These are phyloP conservation scores for Pelvicachromis taeniatus DNA, from an alignment of 2,113 vertebrate species.

Conservation along the genomic window DNA sequence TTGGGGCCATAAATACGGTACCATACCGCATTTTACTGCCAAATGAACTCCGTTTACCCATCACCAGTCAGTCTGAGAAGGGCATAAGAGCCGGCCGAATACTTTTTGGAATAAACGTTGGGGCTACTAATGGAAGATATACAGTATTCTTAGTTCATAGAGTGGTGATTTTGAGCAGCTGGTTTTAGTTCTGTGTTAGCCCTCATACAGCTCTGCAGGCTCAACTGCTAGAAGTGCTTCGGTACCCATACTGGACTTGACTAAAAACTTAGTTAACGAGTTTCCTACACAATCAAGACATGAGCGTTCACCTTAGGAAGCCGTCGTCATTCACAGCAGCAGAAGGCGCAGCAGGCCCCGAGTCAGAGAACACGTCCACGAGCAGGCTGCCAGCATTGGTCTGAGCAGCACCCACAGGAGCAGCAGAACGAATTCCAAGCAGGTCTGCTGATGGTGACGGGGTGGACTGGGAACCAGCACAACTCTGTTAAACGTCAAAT, in stretches of 20 bases:
- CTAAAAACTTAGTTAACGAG: neutral
- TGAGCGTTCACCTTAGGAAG: constrained; percentile 82
- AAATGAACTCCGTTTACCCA: too few species aligned
- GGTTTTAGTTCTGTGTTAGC: neutral
- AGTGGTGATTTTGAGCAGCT: neutral
- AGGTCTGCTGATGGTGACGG: constrained; percentile 90
- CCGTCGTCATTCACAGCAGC: constrained; percentile 82
- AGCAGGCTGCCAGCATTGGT: constrained; percentile 78
- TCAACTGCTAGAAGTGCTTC: neutral
- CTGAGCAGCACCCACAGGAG: constrained; percentile 59
- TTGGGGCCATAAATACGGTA: too few species aligned
- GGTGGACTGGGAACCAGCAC: constrained; percentile 77
- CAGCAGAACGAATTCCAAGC: constrained; percentile 80
- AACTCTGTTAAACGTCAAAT: neutral
- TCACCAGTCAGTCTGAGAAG: too few species aligned
- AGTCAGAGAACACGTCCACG: constrained; percentile 89
- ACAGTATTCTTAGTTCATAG: neutral
- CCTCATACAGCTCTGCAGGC: neutral
- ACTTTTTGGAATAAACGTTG: too few species aligned
- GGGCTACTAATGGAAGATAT: too few species aligned
- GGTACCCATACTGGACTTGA: constrained; percentile 17
- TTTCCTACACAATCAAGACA: neutral
- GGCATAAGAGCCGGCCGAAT: too few species aligned
- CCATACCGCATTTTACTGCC: too few species aligned
- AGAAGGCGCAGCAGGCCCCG: constrained; percentile 67